Evolutionary conservation across 2,888 invertebrate species (phyloP), one percentile per base, ranked within the genome.

Genomic region (Anaspis maculata): DNA sequence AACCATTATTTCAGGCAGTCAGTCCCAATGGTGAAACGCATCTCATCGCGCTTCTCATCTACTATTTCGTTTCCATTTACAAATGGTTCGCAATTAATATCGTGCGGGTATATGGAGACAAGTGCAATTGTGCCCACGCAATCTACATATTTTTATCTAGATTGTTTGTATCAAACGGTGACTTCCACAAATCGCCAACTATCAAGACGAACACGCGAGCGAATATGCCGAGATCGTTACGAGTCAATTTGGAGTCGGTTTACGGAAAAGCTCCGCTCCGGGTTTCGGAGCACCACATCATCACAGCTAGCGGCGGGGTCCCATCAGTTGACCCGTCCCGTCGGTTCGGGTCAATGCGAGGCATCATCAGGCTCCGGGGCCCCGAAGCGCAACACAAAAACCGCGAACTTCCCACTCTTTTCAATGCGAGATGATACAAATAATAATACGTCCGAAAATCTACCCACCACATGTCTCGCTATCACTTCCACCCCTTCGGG

Each of bases 141-240:
- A 45, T 35, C 35, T 30, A 30, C 39, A 42, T 45, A 44, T 45
- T 45, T 45, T 44, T 42, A 44, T 41, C 39, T 35, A 29, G 37
- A 44, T 41, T 46, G 44, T 46, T 42, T 46, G 46, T 46, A 44
- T 42, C 46, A 44, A 46, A 44, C 46, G 42, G 46, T 41, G 46
- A 44, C 46, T 42, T 46, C 42, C 44, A 44, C 46, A 46, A 41
- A 46, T 46, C 42, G 41, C 35, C 38, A 37, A 40, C 40, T 30
- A 40, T 40, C 40, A 37, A 31, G 29, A 22, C 34, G 25, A 26
- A 23, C 42, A 42, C 37, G 50, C 50, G 46, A 48, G 39, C 49
- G 45, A 48, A 43, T 47, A 42, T 43, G 30, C 40, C 48, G 50
- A 48, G 50, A 50, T 51, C 52, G 56, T 53, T 53, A 54, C 56